Base-by-base conservation (phyloP, 2,888 invertebrate genomes). In the Amphipyra berbera region DNA sequence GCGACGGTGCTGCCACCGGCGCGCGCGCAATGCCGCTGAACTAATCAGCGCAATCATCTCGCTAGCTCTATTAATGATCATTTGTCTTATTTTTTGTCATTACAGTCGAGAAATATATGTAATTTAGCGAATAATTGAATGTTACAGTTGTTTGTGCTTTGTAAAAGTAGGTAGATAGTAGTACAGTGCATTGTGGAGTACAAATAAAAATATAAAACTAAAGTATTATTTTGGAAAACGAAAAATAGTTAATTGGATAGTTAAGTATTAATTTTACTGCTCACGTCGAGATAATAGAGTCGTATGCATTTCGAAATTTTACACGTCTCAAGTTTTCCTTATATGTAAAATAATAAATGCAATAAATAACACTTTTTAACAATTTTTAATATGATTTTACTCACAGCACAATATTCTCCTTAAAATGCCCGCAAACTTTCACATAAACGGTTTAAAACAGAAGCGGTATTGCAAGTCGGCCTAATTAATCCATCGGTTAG, bases 401-500 rank as follows among this genome's bases (percentile, higher is more conserved):
- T 15, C 15, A 52, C 37, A 45, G 4, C 40, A 15, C 48, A 60
- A 63, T 46, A 78, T 78, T 59, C 79, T 67, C 76, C 76, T 78
- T 75, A 76, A 76, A 71, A 68, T 66, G 42, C 30, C 6, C 48
- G 47, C 66, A 53, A 58, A 68, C 66, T 76, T 76, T 75, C 76
- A 68, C 66, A 73, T 71, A 60, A 71, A 71, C 69, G 61, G 62
- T 62, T 67, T 60, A 61, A 69, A 69, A 69, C 76, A 76, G 81
- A 77, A 83, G 81, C 82, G 78, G 82, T 86, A 87, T 87, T 86
- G 87, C 88, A 47, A 87, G 88, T 87, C 86, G 79, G 63, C 67
- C 88, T 89, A 90, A 92, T 93, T 92, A 92, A 88, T 79, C 82
- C 76, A 77, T 79, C 80, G 82, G 82, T 81, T 88, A 88, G 86